A percentile compares a stretch with the other conserved stretches of the same genome.
These are phyloP conservation scores for Pachycephala philippinensis DNA, from an alignment of 2,113 vertebrate species.

Conservation along the genomic window DNA sequence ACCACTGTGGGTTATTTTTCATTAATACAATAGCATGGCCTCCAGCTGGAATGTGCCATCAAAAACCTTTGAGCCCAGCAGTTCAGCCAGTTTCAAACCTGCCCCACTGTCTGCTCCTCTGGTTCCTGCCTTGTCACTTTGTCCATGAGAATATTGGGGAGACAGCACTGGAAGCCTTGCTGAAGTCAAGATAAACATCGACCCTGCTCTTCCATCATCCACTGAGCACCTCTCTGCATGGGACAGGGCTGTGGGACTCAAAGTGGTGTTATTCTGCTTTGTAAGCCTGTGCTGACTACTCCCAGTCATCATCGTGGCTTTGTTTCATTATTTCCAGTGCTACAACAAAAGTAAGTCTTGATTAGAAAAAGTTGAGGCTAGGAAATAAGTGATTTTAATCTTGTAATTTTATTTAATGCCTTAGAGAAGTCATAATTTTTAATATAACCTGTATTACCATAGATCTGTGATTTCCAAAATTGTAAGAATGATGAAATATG, in stretches of 20 bases:
- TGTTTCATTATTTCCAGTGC: not conserved
- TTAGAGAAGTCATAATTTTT: not conserved
- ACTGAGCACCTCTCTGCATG: fast-evolving
- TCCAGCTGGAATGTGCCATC: not conserved
- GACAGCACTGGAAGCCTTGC: not conserved
- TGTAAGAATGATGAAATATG: not conserved
- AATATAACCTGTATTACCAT: not conserved
- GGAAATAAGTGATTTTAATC: not conserved
- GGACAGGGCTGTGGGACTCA: not conserved
- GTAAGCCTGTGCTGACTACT: not conserved
- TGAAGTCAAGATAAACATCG: no score
- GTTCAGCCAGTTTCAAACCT: not conserved
- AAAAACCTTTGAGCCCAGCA: not conserved
- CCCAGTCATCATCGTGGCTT: fast-evolving
- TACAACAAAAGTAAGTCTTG: not conserved
- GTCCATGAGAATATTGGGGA: not conserved
- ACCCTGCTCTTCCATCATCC: not conserved
- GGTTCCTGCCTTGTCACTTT: not conserved
- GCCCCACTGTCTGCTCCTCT: not conserved
- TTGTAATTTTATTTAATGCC: not conserved
- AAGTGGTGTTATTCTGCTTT: not conserved
- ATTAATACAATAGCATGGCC: not conserved
- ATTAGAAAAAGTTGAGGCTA: not conserved
- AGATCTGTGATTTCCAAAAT: not conserved
- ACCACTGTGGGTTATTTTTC: not conserved